These are phyloP conservation scores for Haemorhous mexicanus DNA, from an alignment of 2,113 vertebrate species.

Conservation along the genomic window DNA sequence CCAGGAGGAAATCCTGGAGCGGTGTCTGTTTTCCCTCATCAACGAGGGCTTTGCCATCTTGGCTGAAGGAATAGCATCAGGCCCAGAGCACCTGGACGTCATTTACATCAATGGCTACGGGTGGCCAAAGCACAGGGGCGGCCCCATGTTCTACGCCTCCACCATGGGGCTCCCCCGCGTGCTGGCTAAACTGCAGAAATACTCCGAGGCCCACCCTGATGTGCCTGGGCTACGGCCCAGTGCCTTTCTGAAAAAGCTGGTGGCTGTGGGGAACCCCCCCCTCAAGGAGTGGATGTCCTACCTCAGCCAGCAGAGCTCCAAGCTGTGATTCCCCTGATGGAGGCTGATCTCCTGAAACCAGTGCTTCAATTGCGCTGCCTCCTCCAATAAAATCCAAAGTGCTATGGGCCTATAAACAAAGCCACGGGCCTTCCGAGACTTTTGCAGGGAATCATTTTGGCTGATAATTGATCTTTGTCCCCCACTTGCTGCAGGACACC, in stretches of 20 bases:
- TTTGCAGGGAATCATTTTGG: neutral
- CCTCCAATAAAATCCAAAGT: neutral
- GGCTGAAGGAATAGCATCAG: conserved; percentile 82
- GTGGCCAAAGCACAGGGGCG: conserved; percentile 87
- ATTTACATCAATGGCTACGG: conserved; percentile 88
- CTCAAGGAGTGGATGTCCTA: conserved; percentile 81
- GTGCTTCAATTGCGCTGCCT: neutral
- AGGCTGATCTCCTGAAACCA: neutral
- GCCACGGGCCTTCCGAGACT: neutral
- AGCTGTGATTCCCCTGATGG: conserved; percentile 70
- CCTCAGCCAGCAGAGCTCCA: conserved; percentile 64
- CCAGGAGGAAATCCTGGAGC: conserved; percentile 85
- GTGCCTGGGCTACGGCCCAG: conserved; percentile 80
- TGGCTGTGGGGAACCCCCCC: conserved; percentile 80
- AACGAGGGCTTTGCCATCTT: conserved; percentile 90
- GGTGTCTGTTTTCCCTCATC: conserved; percentile 83
- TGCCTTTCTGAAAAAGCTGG: conserved; percentile 81
- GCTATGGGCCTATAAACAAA: neutral
- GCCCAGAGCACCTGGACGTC: conserved; percentile 87
- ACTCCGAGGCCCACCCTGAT: conserved; percentile 79
- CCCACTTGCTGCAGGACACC: neutral
- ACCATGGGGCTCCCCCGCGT: conserved; percentile 79
- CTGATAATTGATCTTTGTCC: neutral
- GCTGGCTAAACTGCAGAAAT: conserved; percentile 81
- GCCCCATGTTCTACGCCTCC: conserved; percentile 90